phyloP scores from a whole-genome alignment of 2,888 invertebrate genomes.

The Pasiphila rectangulata region DNA sequence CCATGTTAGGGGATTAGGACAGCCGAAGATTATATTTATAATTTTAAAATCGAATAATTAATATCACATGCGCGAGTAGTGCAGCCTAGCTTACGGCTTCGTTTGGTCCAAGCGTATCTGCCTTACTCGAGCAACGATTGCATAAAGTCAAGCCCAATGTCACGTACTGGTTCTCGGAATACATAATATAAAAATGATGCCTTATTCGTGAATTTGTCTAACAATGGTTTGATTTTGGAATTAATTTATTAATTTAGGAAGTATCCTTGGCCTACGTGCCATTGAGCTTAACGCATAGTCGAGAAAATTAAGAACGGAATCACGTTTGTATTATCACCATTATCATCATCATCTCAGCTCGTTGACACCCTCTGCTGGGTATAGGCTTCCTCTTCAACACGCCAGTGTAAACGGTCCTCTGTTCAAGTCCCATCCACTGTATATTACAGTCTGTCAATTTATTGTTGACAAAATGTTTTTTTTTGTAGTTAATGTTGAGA shows the following conservation, averaged over 20 bases:
- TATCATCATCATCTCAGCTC: no score
- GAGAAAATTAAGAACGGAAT: no score
- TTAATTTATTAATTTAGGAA: conserved; percentile 9
- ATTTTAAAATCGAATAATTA: conserved; percentile 2
- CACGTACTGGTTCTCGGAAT: conserved; percentile 51
- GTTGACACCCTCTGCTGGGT: no score
- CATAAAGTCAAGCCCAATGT: conserved; percentile 57
- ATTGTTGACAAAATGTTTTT: no score
- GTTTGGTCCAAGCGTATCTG: conserved; percentile 35
- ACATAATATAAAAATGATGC: conserved; percentile 35
- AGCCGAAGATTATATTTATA: conserved; percentile 1
- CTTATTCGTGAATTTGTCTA: conserved; percentile 21
- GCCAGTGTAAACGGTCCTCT: no score
- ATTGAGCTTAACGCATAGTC: conserved; percentile 10
- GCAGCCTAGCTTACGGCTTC: conserved; percentile 34
- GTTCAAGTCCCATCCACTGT: no score
- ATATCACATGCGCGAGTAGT: conserved; percentile 33
- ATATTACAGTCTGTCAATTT: no score
- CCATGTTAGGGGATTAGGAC: conserved; percentile 10
- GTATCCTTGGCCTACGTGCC: conserved; percentile 12
- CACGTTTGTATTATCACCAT: no score
- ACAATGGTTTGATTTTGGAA: conserved; percentile 22
- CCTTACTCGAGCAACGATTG: conserved; percentile 41
- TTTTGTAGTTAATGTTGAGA: no score
- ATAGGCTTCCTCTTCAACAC: no score